phyloP scores from a whole-genome alignment of 1,140 invertebrate species.

The Rhopalosiphum maidis region DNA sequence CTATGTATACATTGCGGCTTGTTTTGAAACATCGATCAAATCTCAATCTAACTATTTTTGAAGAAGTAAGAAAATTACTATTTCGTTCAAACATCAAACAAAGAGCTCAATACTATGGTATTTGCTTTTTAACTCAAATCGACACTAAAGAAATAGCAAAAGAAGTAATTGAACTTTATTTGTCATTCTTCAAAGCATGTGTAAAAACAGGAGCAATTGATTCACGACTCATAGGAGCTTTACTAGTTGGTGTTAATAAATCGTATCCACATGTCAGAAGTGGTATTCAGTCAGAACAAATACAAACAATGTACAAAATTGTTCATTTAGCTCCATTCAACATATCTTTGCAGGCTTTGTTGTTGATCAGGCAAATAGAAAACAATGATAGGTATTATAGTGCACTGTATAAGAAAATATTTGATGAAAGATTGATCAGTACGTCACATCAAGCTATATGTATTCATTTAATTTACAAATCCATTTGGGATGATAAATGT shows the following conservation, averaged over 20 bases:
- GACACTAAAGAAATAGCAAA: constrained; percentile 74
- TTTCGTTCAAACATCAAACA: constrained; percentile 69
- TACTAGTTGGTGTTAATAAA: constrained; percentile 87
- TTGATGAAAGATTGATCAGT: constrained; percentile 76
- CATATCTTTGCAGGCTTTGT: constrained; percentile 85
- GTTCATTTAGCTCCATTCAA: constrained; percentile 85
- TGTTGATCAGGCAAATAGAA: constrained; percentile 84
- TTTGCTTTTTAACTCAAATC: constrained; percentile 90
- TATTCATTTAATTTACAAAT: constrained; percentile 86
- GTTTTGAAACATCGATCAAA: constrained; percentile 86
- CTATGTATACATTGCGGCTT: constrained; percentile 84
- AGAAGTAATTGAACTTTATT: constrained; percentile 88
- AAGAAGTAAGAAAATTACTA: constrained; percentile 87
- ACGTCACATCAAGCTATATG: constrained; percentile 82
- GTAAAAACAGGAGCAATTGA: constrained; percentile 91
- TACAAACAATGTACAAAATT: constrained; percentile 86
- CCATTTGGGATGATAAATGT: constrained; percentile 80
- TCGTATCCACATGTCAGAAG: constrained; percentile 81
- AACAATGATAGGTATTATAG: constrained; percentile 80
- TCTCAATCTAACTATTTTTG: constrained; percentile 87
- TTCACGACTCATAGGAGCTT: constrained; percentile 88
- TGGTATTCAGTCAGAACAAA: constrained; percentile 67
- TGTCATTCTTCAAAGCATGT: constrained; percentile 93
- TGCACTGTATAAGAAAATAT: constrained; percentile 86
- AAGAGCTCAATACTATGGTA: constrained; percentile 90